Base-by-base conservation (phyloP, 2,888 invertebrate species). In the Parnassius orleans region DNA sequence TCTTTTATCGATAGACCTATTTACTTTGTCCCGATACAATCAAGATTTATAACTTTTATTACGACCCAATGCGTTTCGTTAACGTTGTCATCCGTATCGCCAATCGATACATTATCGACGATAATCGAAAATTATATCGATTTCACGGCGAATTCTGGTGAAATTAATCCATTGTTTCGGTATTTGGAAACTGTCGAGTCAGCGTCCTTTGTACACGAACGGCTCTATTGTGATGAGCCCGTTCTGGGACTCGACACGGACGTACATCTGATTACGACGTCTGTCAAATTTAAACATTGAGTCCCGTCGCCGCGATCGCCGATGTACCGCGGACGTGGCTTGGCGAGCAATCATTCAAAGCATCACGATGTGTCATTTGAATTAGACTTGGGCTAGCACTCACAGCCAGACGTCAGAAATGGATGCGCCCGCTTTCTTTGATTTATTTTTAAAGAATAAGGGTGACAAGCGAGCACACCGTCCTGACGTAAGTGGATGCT, bases 131-230 rank as follows among this genome's bases (percentile, higher is more conserved):
- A 78, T 81, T 76, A 75, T 77, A 80, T 82, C 83, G 71, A 79
- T 79, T 84, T 83, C 84, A 84, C 80, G 82, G 78, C 69, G 78
- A 77, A 78, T 83, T 82, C 76, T 71, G 76, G 80, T 81, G 77
- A 83, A 83, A 81, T 82, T 75, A 75, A 76, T 60, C 80, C 71
- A 78, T 84, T 84, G 84, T 83, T 80, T 83, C 72, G 73, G 69
- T 63, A 67, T 68, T 70, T 62, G 60, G 58, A 69, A 72, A 69
- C 53, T 61, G 76, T 66, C 65, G 65, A 71, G 68, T 77, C 77
- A 77, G 68, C 67, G 65, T 64, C 59, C 72, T 69, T 71, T 69
- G 70, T 70, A 57, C 66, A 56, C 65, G 60, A 61, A 53, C 66
- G 62, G 54, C 53, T 59, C 68, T 67, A 71, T 70, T 69, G 68